These are phyloP conservation scores for Microtus pennsylvanicus DNA, from an alignment of 2,113 vertebrate genomes.

Conservation along the genomic window DNA sequence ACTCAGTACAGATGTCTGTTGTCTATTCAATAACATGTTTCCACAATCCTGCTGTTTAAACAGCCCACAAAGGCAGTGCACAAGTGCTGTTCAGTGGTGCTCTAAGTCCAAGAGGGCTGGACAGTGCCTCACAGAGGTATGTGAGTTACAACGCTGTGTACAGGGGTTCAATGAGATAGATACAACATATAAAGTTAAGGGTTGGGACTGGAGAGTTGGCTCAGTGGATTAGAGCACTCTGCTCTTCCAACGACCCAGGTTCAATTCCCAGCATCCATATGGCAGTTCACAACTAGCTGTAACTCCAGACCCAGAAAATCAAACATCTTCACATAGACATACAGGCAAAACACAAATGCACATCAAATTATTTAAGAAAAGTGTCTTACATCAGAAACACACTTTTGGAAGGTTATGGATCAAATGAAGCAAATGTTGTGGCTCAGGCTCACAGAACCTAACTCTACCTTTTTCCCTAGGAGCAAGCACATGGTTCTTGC, in stretches of 20 bases:
- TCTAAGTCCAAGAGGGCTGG: not conserved
- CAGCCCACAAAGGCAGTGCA: not conserved
- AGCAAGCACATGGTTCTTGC: not conserved
- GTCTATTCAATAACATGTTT: not conserved
- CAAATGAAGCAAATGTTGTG: not conserved
- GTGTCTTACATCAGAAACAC: slow-evolving; percentile 5
- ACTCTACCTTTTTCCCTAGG: not conserved
- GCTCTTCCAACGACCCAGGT: not conserved
- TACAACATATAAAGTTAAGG: not conserved
- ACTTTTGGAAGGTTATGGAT: not conserved
- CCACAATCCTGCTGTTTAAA: not conserved
- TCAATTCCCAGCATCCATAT: not conserved
- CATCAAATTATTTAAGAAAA: not conserved
- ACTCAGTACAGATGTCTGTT: not conserved
- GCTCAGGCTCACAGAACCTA: not conserved
- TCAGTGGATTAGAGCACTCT: not conserved
- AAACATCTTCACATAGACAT: not conserved
- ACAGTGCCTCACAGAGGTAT: not conserved
- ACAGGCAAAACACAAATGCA: not conserved
- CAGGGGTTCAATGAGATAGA: not conserved
- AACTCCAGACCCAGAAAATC: not conserved
- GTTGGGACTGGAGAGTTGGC: not conserved
- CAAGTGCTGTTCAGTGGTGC: not conserved
- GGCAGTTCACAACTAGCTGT: not conserved
- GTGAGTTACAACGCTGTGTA: not conserved